Evolutionary conservation across 2,888 invertebrate genomes (phyloP).

Genomic region (Drosophila anceps): DNA sequence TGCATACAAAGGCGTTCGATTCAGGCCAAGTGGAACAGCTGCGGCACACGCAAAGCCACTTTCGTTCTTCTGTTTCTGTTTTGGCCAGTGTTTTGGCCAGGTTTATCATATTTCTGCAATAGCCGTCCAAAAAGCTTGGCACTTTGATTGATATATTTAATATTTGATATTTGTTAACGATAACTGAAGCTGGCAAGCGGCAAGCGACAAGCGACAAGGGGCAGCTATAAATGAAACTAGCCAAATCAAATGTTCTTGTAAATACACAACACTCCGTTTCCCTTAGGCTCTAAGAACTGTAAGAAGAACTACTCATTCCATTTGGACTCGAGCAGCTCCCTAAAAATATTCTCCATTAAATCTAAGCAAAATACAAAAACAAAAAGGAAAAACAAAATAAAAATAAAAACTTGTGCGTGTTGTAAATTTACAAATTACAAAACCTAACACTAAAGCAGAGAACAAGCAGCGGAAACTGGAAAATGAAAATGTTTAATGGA

Average conservation of each 20-base stretch:
- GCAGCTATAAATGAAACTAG: slow-evolving; percentile 41
- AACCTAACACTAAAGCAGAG: slow-evolving; percentile 20
- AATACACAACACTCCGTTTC: slow-evolving; percentile 41
- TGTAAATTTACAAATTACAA: slow-evolving; percentile 62
- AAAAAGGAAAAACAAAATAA: not conserved
- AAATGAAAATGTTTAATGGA: slow-evolving; percentile 9
- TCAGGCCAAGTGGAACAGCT: slow-evolving; percentile 63
- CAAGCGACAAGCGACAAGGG: slow-evolving; percentile 39
- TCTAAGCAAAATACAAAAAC: slow-evolving; percentile 51
- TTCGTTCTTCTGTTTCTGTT: not conserved
- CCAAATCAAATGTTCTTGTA: slow-evolving; percentile 64
- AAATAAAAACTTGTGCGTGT: slow-evolving; percentile 66
- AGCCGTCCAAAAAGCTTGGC: slow-evolving; percentile 62
- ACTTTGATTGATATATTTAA: slow-evolving; percentile 38
- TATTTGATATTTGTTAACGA: slow-evolving; percentile 37
- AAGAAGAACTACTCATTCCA: slow-evolving; percentile 28
- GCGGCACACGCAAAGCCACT: slow-evolving; percentile 38
- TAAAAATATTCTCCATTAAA: slow-evolving; percentile 68
- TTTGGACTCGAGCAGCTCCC: slow-evolving; percentile 37
- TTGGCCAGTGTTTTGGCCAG: slow-evolving; percentile 22
- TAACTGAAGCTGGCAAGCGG: slow-evolving; percentile 40
- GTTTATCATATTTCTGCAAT: slow-evolving; percentile 40
- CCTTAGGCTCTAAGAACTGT: slow-evolving; percentile 47
- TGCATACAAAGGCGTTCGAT: slow-evolving; percentile 77
- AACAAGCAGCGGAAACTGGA: not conserved